A percentile compares a stretch with the other conserved stretches of the same genome.
Conservation (phyloP, 2,113 vertebrate species). For the Phainopepla nitens region DNA sequence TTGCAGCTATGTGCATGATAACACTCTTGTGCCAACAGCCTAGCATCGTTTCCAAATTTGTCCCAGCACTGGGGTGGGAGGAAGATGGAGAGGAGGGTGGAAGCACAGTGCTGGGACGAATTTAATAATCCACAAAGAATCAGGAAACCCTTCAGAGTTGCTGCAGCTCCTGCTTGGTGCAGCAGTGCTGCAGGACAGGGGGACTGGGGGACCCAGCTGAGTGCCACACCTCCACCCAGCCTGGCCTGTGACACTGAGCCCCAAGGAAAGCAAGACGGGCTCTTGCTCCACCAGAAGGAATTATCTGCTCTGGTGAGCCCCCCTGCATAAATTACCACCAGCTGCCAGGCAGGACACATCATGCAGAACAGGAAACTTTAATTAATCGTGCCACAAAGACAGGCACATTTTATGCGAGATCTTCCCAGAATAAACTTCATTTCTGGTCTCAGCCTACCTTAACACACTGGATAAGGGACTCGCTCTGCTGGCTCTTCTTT, state of each 20-base stretch:
- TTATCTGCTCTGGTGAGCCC: background rate
- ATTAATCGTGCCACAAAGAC: background rate
- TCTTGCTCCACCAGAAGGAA: background rate
- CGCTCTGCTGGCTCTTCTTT: background rate
- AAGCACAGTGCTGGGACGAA: background rate
- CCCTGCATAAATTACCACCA: background rate
- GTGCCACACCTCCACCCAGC: background rate
- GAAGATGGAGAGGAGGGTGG: background rate
- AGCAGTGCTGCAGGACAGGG: accelerated
- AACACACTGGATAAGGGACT: constrained; percentile 79
- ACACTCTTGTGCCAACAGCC: background rate
- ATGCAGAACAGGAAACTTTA: background rate
- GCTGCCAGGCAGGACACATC: background rate
- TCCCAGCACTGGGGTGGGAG: background rate
- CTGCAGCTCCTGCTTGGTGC: background rate
- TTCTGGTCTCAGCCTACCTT: constrained; percentile 72
- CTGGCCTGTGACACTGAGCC: background rate
- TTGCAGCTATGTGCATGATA: background rate
- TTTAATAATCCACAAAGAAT: background rate
- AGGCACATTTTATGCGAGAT: accelerated
- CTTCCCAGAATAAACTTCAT: background rate
- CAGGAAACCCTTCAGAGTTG: background rate
- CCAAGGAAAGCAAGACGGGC: background rate
- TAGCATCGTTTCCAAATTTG: background rate
- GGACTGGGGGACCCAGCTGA: background rate